These are phyloP conservation scores for Drosophila mauritiana DNA, from an alignment of 1,140 invertebrate genomes.

Conservation along the genomic window DNA sequence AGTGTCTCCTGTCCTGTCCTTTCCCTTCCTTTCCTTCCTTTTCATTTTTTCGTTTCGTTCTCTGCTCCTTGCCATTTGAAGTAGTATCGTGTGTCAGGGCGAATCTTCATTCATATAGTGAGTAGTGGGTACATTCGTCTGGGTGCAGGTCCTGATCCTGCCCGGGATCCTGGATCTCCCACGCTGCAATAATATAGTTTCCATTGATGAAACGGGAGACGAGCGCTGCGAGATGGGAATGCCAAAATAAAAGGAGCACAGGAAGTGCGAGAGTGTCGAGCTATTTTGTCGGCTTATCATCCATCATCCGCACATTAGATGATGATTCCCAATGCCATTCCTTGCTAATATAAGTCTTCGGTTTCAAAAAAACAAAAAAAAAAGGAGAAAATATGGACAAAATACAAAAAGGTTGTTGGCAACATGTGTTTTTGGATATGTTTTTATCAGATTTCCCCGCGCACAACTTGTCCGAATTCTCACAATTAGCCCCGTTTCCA, in stretches of 20 bases:
- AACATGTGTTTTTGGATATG: slow-evolving; percentile 47
- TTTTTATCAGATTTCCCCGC: slow-evolving; percentile 43
- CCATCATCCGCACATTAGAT: slow-evolving; percentile 66
- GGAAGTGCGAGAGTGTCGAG: slow-evolving; percentile 60
- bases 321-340: slow-evolving; percentile 35
- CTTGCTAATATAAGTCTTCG: slow-evolving; percentile 63
- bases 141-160: slow-evolving; percentile 39
- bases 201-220: slow-evolving; percentile 76
- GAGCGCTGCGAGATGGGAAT: slow-evolving; percentile 1
- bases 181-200: slow-evolving; percentile 59
- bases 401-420: slow-evolving; percentile 32
- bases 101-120: slow-evolving; percentile 48
- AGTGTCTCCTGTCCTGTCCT: neutral
- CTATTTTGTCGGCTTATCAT: slow-evolving; percentile 71
- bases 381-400: neutral
- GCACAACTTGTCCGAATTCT: slow-evolving; percentile 42
- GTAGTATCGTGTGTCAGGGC: slow-evolving; percentile 75
- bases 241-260: slow-evolving; percentile 26
- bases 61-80: slow-evolving; percentile 59
- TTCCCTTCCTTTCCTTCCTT: neutral
- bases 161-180: slow-evolving; percentile 41
- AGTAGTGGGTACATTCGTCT: too few species aligned
- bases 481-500: slow-evolving; percentile 39
- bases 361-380: slow-evolving; percentile 34
- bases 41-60: slow-evolving; percentile 9